Base-by-base conservation (phyloP, 2,113 vertebrate species). In the Lasiurus borealis region DNA sequence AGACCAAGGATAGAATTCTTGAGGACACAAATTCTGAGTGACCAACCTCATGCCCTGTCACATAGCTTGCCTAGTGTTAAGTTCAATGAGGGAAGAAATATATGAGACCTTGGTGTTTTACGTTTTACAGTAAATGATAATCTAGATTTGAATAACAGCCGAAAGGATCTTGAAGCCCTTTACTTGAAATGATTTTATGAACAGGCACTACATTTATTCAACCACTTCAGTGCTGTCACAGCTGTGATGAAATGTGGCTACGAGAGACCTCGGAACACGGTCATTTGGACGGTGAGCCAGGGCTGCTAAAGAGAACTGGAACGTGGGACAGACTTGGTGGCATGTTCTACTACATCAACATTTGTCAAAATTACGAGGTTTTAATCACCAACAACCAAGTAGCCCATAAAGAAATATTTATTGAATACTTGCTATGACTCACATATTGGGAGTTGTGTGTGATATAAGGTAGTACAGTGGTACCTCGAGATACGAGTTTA, bases 161-260 rank as follows among this genome's bases (percentile, higher is more conserved):
- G 86, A 84, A 96, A 96, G 90, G 92, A 92, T 96, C 93, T 92
- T 95, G 82, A 98, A 97, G 75, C 48, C 59, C 95, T 96, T 98
- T 95, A 97, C 90, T 97, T 95, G 93, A 97, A 98, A 96, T 95
- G 90, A 94, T 85, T 96, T 91, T 97, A 80, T 82, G 40, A 96
- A 92, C 83, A 93, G 94, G 86, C 80, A 91, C 77, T 76, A 34
- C 92, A 95, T 93, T 96, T 93, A 36, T 91, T 96, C 91, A 95
- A 11, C 44, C 66, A 82, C 86, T 85, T 92, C 94, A 97, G 7
- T n/a, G 31, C 75, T 96, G 91, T 87, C 46, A 80, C 82, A 18
- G 6, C 14, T 52, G 64, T 92, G 72, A 94, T 86, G 78, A 91
- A 31, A 40, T 25, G 54, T 76, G 62, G 8, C 48, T 36, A 3